A percentile compares a stretch with the other conserved stretches of the same genome.
Conservation (phyloP, 2,797 vertebrate species). For the Crypturellus tataupa region DNA sequence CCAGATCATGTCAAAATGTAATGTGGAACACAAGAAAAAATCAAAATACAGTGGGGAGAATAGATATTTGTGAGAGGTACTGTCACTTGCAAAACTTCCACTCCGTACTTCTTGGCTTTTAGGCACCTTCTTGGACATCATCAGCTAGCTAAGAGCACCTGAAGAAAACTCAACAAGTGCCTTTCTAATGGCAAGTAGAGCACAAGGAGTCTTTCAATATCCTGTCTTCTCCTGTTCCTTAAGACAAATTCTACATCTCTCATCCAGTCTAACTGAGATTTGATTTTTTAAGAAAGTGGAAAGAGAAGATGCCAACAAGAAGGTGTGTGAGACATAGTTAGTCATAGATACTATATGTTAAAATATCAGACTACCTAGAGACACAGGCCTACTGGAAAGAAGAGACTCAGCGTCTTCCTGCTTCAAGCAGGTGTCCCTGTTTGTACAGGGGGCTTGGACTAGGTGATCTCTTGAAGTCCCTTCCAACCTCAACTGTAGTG, state of each 20-base stretch:
- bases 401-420: neutral
- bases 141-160: neutral
- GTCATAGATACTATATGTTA: fast-evolving
- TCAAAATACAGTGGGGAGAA: neutral
- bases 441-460: no score
- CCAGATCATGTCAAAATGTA: neutral
- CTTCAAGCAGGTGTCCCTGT: no score
- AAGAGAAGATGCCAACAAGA: neutral
- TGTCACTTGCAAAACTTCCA: neutral
- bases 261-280: neutral
- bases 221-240: neutral
- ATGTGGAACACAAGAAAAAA: neutral
- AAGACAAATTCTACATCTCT: fast-evolving
- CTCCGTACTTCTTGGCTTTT: neutral
- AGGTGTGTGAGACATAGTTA: neutral
- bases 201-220: neutral
- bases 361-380: neutral
- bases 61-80: neutral
- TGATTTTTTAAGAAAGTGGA: neutral
- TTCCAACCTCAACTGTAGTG: no score
- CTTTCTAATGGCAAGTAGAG: neutral
- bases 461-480: no score
- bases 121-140: neutral
- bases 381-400: neutral
- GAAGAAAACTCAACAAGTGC: fast-evolving